Base-by-base conservation (phyloP, 2,797 vertebrate genomes). In the Cynodonichthys magdalenae region DNA sequence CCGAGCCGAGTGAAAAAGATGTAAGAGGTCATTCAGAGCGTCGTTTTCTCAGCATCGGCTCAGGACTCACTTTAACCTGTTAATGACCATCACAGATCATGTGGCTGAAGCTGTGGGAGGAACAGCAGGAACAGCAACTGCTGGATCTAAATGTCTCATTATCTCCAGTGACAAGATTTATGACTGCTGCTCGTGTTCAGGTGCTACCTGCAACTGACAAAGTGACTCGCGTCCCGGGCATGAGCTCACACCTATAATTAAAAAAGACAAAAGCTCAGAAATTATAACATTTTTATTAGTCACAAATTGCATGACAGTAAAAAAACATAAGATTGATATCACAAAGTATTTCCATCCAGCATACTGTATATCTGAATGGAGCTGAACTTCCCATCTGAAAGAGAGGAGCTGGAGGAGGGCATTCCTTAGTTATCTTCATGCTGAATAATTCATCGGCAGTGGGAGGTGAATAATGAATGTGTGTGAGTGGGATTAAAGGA, bases 381-480 rank as follows among this genome's bases (percentile, higher is more conserved):
- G 24, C 24, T 24, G 24, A 24, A 24, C 24, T 24, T 24, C 3
- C 2, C n/a, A 63, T 70, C 57, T 19, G 3, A 71, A 66, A 39
- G 20, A 17, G 55, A 53, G 18, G 28, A 56, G 4, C 2, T 27
- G 15, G 36, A 11, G 36, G 51, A 65, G 55, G 77, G 63, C 77
- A 69, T 82, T 74, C 71, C 77, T 85, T 72, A 55, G 75, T 71
- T 74, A 79, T 89, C 76, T 81, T 15, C 71, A 63, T 47, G 57
- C 28, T 93, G 87, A 92, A 92, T 93, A 84, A 92, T 93, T 92
- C 77, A 92, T 85, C n/a, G 24, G 24, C 10, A 46, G 59, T 64
- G 72, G 71, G 87, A 75, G 71, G 79, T 86, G 87, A 92, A 92
- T 92, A 90, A 92, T 90, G 80, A 91, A 92, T 90, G 81, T 64